Evolutionary conservation across 2,797 vertebrate species (phyloP), one percentile per base, ranked within the genome.

Genomic region (Lacerta agilis): DNA sequence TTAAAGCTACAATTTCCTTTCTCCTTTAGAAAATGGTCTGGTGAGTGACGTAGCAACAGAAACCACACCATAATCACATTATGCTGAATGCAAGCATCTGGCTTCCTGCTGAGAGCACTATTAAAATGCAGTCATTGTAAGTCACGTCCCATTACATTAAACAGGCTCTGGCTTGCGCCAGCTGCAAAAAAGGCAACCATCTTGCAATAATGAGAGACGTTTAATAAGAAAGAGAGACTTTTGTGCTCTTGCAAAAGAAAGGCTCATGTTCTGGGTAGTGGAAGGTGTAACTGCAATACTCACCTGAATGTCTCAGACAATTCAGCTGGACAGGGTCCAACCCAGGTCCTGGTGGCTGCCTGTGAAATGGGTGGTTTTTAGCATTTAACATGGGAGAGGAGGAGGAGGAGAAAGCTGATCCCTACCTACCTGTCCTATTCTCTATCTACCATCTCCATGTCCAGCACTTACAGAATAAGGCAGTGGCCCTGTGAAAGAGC

Each of bases 161-260:
- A 69, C 43, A 8, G 78, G 64, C 4, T 3, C 3, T 38, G 1
- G 1, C 38, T 81, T 64, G 29, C 41, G 2, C 25, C 9, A 17
- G 5, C 23, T 43, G 83, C 55, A 64, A 84, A 81, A 33, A 0
- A 72, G 38, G 0, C 5, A 41, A 61, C 0, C 0, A 0, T 9
- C 0, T 1, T 0, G 8, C 13, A 45, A 58, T 8, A 29, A 64
- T 18, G 27, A 38, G 55, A 36, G 20, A 11, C 43, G 7, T 38
- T 11, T 55, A 55, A 55, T 55, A 55, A 33, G n/a, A 29, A 75
- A 83, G 20, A 7, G 4, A 0, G 9, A 67, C 13, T n/a, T 29
- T 83, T 55, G 25, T 49, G 23, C 69, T 92, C 85, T 20, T 6
- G 33, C 27, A 5, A 79, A 25, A 88, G 23, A 78, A 66, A 83